Percentiles rank a stretch among this genome's conserved stretches.
Evolutionary conservation across 2,888 invertebrate genomes (phyloP).

Genomic region (Oscheius myriophilus): DNA sequence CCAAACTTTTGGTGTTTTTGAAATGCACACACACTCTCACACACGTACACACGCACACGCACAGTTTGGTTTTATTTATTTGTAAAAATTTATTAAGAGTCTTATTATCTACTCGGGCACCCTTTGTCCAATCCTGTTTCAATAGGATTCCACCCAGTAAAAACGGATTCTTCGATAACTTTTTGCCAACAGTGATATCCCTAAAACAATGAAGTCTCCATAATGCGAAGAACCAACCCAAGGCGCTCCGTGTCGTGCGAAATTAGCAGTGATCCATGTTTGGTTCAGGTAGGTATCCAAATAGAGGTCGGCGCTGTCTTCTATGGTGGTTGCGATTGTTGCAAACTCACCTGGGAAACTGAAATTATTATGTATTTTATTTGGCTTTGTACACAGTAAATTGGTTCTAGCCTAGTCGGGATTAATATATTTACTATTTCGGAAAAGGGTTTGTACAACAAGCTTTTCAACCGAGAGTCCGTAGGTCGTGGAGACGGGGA

Average conservation of each 20-base stretch:
- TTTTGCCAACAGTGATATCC: not conserved
- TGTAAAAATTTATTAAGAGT: no score
- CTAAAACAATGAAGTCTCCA: not conserved
- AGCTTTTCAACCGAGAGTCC: no score
- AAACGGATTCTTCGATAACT: not conserved
- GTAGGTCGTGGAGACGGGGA: no score
- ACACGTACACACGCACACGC: no score
- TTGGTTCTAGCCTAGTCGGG: no score
- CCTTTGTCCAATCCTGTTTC: not conserved
- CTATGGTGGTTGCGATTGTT: not conserved
- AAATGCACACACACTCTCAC: no score
- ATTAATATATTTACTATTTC: not conserved
- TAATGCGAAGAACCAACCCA: not conserved
- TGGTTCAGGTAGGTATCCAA: not conserved
- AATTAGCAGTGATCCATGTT: not conserved
- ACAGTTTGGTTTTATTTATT: no score
- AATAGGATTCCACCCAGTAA: constrained; percentile 7
- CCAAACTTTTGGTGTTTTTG: no score
- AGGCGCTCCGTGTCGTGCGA: not conserved
- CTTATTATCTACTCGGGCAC: constrained; percentile 7
- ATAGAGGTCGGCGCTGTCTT: not conserved
- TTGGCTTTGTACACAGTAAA: no score
- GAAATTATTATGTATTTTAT: not conserved
- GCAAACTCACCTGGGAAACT: not conserved
- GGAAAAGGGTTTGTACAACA: no score